Evolutionary conservation across 35 echinoderm and acorn worm genomes (phyloP), one percentile per base, ranked within the genome.

Genomic region (Strongylocentrotus purpuratus): DNA sequence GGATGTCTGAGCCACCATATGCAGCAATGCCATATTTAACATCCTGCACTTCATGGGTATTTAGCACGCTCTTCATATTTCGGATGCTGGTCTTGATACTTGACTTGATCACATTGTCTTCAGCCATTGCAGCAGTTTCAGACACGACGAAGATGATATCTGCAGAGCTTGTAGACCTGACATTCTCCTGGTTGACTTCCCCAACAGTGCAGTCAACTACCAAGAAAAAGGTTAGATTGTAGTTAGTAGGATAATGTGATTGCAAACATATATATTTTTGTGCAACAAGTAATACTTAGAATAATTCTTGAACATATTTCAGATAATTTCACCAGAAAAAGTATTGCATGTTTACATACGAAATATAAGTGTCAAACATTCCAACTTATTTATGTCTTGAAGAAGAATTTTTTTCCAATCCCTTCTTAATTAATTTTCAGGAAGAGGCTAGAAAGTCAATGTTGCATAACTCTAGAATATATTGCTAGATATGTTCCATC

Each of bases 131-230:
- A 7, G 18, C 45, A 70, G 86, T 97, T 55, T 97, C 97, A n/a
- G 98, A 99, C 92, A 99, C 90, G 15, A 97, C 94, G 32, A 99
- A 95, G 86, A 98, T 95, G 50, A 99, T 95, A 70, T 99, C 98
- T 71, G 96, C 96, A 18, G 94, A 45, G 70, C 48, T 87, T 70
- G 71, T 88, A 48, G 46, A 46, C 65, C 86, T 86, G 28, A 9
- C 61, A 46, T 95, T 88, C 90, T 94, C 60, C 14, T 31, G 92
- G 48, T 55, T 87, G 86, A 59, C 32, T 46, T 97, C 94, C 9
- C 89, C 94, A 11, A 55, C 3, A 31, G 41, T 92, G 91, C 91
- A 92, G 91, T 55, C 61, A 25, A 71, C 60, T 91, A 91, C 33
- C 7, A 46, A 91, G 9, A 25, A 91, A 8, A 86, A 33, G 32